A percentile compares a stretch with the other conserved stretches of the same genome.
Conservation (phyloP, 2,888 invertebrate species). For the Pseudococcus viburni region DNA sequence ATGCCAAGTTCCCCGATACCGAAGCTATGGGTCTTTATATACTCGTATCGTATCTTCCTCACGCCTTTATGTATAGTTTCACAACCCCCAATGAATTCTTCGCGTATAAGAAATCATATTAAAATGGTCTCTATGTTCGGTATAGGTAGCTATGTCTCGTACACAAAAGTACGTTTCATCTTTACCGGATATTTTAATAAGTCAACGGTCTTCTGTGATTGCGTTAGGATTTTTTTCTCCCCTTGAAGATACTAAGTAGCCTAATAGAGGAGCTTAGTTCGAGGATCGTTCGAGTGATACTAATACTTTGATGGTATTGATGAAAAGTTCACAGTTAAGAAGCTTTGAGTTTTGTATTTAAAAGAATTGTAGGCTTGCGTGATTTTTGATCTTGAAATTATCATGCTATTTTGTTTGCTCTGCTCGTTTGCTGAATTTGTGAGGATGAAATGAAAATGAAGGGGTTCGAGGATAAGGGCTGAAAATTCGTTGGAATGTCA, state of each 20-base stretch:
- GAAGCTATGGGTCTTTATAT: background rate
- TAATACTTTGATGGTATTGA: constrained; percentile 34
- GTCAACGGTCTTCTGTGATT: background rate
- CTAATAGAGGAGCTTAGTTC: background rate
- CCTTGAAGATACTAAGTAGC: background rate
- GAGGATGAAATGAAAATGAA: background rate
- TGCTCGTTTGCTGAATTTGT: background rate
- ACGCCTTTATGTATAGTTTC: background rate
- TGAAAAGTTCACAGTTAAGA: background rate
- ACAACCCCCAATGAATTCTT: background rate
- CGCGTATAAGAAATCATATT: background rate
- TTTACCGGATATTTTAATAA: background rate
- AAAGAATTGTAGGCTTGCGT: background rate
- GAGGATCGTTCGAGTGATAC: background rate
- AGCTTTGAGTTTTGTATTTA: constrained; percentile 6
- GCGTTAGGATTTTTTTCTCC: background rate
- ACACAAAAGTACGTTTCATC: background rate
- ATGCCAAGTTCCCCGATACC: background rate
- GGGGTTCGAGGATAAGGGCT: background rate
- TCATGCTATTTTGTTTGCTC: background rate
- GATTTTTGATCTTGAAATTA: background rate
- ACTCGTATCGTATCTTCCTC: background rate
- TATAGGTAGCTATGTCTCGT: background rate
- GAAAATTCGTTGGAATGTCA: too few species aligned
- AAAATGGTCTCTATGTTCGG: background rate